These are phyloP conservation scores for Fissipunctia ypsillon DNA, from an alignment of 2,888 invertebrate species.

Conservation along the genomic window DNA sequence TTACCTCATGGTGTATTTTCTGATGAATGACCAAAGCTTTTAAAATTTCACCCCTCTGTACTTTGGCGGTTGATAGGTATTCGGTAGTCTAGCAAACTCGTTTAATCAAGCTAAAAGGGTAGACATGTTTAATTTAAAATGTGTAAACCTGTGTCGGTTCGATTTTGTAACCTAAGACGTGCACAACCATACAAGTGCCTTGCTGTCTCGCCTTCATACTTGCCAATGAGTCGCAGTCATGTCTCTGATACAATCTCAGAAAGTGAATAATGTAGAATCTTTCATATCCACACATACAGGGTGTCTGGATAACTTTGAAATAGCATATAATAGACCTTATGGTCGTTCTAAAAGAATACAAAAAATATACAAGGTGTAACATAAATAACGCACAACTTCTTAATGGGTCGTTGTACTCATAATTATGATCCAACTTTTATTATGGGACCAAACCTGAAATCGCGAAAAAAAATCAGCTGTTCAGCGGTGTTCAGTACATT, in stretches of 20 bases:
- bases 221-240: background rate
- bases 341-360: no score
- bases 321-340: no score
- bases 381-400: no score
- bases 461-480: no score
- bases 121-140: background rate
- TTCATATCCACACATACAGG: background rate
- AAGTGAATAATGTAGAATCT: background rate
- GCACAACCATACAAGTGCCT: slow-evolving; percentile 25
- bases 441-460: no score
- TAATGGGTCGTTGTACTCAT: no score
- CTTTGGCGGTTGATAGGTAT: slow-evolving; percentile 16
- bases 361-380: no score
- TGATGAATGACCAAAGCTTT: slow-evolving; percentile 19
- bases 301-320: no score
- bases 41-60: slow-evolving; percentile 29
- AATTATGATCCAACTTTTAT: no score
- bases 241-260: background rate
- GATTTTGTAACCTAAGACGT: slow-evolving; percentile 21
- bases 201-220: background rate
- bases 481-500: no score
- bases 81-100: background rate
- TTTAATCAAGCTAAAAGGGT: slow-evolving; percentile 14
- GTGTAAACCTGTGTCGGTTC: background rate
- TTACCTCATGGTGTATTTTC: slow-evolving; percentile 11